A percentile compares a stretch with the other conserved stretches of the same genome.
Evolutionary conservation across 2,888 invertebrate genomes (phyloP).

Genomic region (Arrhopalites spinosus): DNA sequence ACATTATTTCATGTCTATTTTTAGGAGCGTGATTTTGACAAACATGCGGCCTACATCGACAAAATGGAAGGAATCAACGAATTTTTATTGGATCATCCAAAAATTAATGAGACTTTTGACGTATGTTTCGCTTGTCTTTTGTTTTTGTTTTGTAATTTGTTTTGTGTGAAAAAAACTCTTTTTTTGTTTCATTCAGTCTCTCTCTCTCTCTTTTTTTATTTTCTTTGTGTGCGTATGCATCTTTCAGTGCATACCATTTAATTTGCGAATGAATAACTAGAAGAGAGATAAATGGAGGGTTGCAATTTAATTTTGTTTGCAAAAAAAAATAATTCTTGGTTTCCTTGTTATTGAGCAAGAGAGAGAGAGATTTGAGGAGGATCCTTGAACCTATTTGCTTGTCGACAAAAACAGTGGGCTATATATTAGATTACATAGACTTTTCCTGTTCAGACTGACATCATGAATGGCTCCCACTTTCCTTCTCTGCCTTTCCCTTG

Average conservation of each 20-base stretch:
- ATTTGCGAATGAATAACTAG: too few species aligned
- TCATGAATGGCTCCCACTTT: too few species aligned
- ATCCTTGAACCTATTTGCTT: too few species aligned
- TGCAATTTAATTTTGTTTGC: background rate
- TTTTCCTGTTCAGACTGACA: too few species aligned
- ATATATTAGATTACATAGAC: too few species aligned
- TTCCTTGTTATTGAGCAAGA: too few species aligned
- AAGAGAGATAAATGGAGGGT: too few species aligned
- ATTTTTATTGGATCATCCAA: constrained; percentile 72
- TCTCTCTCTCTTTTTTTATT: constrained; percentile 1
- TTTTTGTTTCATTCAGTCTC: background rate
- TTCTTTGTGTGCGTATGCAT: background rate
- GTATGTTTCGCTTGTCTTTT: constrained; percentile 65
- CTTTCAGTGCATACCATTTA: too few species aligned
- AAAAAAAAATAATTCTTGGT: too few species aligned
- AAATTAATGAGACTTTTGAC: constrained; percentile 78
- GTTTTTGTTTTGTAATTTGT: background rate
- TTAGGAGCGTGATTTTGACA: constrained; percentile 89
- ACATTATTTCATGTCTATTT: too few species aligned
- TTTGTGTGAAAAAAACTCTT: background rate
- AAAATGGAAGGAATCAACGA: constrained; percentile 84
- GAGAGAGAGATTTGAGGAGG: too few species aligned
- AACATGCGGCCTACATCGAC: constrained; percentile 86
- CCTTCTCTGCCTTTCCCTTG: background rate
- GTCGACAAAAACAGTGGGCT: too few species aligned